Conservation (phyloP, 1,140 invertebrate species). For the Sycobia sp. region DNA sequence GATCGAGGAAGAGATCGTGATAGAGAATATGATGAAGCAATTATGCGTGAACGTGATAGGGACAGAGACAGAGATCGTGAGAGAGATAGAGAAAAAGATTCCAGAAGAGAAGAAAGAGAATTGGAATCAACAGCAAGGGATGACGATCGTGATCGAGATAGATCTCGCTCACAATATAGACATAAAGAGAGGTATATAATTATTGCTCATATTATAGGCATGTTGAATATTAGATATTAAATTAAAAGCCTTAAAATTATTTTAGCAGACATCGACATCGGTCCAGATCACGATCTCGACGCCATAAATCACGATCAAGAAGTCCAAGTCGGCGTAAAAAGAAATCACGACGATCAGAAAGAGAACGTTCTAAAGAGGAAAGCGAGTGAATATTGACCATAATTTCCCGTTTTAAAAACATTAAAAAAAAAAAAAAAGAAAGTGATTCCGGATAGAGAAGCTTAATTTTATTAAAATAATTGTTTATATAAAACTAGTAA, state of each 20-base stretch:
- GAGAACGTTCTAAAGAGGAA: slow-evolving; percentile 65
- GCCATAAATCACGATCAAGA: slow-evolving; percentile 66
- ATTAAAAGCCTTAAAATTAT: background rate
- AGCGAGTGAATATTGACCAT: slow-evolving; percentile 63
- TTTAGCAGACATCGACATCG: slow-evolving; percentile 61
- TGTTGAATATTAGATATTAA: slow-evolving; percentile 52
- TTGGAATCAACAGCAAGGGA: slow-evolving; percentile 55
- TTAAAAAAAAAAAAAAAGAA: background rate
- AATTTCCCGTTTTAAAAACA: slow-evolving; percentile 3
- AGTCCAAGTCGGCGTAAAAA: slow-evolving; percentile 70
- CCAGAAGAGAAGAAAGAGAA: slow-evolving; percentile 57
- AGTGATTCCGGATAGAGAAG: background rate
- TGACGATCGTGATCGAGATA: slow-evolving; percentile 56
- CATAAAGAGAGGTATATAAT: slow-evolving; percentile 55
- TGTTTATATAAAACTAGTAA: slow-evolving; percentile 2
- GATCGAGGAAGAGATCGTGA: slow-evolving; percentile 54
- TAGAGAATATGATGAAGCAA: slow-evolving; percentile 46
- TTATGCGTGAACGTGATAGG: slow-evolving; percentile 49
- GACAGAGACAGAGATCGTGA: slow-evolving; percentile 54
- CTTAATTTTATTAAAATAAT: slow-evolving; percentile 25
- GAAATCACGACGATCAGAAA: slow-evolving; percentile 67
- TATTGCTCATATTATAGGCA: slow-evolving; percentile 55
- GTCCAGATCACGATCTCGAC: slow-evolving; percentile 63
- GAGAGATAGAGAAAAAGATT: slow-evolving; percentile 56
- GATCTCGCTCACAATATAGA: slow-evolving; percentile 56